Evolutionary conservation across 2,888 invertebrate genomes (phyloP).

Genomic region (Belgica antarctica): DNA sequence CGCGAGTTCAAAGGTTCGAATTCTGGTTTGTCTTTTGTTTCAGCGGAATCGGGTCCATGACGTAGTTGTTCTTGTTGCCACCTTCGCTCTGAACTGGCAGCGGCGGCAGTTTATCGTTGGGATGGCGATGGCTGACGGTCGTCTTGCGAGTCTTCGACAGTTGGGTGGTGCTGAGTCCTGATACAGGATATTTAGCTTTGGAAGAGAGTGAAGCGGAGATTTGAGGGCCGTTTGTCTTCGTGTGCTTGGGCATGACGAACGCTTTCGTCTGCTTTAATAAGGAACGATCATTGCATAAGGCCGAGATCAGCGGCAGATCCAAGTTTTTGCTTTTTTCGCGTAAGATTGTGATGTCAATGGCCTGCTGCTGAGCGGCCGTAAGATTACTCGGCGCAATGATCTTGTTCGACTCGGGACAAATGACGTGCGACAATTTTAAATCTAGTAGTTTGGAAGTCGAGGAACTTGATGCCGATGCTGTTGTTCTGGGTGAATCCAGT

Average conservation of each 20-base stretch:
- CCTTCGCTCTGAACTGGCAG: constrained; percentile 62
- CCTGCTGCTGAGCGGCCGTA: constrained; percentile 48
- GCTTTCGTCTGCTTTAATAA: constrained; percentile 85
- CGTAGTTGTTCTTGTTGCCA: constrained; percentile 65
- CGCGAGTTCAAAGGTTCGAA: constrained; percentile 26
- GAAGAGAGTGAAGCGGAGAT: constrained; percentile 56
- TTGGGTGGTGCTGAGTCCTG: constrained; percentile 62
- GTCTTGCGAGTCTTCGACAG: constrained; percentile 62
- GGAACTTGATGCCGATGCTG: constrained; percentile 48
- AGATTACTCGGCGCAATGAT: constrained; percentile 44
- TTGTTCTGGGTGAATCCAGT: constrained; percentile 59
- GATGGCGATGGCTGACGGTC: constrained; percentile 67
- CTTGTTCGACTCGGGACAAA: constrained; percentile 40
- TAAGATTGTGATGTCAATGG: constrained; percentile 76
- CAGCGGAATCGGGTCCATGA: constrained; percentile 53
- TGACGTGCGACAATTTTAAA: constrained; percentile 34
- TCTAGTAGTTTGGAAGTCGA: constrained; percentile 16
- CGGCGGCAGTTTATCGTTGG: constrained; percentile 73
- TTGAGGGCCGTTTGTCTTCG: constrained; percentile 47
- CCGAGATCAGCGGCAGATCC: constrained; percentile 88
- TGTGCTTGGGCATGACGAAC: constrained; percentile 73
- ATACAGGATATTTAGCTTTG: constrained; percentile 66
- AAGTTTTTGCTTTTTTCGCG: constrained; percentile 86
- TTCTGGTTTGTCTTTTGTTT: constrained; percentile 42
- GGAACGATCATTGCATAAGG: constrained; percentile 88